Evolutionary conservation across 2,797 vertebrate genomes (phyloP), one percentile per base, ranked within the genome.

Genomic region (Meda fulgida): DNA sequence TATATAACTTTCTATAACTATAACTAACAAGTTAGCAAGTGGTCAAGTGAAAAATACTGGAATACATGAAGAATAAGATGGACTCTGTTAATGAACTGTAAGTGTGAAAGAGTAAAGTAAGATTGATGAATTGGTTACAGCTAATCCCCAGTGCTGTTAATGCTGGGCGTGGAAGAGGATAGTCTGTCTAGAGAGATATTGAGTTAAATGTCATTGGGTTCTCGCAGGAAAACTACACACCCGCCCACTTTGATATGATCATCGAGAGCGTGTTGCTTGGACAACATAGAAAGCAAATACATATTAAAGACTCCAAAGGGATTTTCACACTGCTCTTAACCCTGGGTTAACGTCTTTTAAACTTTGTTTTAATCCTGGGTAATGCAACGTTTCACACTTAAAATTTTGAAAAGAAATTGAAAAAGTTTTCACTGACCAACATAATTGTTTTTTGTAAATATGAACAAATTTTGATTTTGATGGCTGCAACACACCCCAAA

Each of bases 201-300:
- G 94, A 95, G 92, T 95, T 95, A 95, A 96, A 96, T 95, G 95
- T 96, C 94, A 96, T 14, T 81, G 81, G 87, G 79, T 75, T 36
- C 69, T 85, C 46, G 7, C 23, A 85, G 78, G 78, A 73, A 85
- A 72, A 38, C 73, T 51, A 80, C 46, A 67, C 13, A 80, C 46
- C 13, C 29, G 5, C 78, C 78, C 46, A 40, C 40, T 71, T 55
- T 82, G 46, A 53, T 58, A 82, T 83, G 43, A 75, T 71, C 71
- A 82, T 63, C 5, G 48, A 58, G 34, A 4, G 48, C 8, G 14
- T 55, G 48, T 38, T 11, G 48, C 38, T 53, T 53, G 36, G 46
- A 73, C 26, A 38, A 21, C 70, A 71, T 70, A 69, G 72, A 69
- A 29, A 40, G 51, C 60, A 29, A 51, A 55, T 51, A 21, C 67